Conservation (phyloP, 2,113 vertebrate genomes). For the Potamarius usumacintae region DNA sequence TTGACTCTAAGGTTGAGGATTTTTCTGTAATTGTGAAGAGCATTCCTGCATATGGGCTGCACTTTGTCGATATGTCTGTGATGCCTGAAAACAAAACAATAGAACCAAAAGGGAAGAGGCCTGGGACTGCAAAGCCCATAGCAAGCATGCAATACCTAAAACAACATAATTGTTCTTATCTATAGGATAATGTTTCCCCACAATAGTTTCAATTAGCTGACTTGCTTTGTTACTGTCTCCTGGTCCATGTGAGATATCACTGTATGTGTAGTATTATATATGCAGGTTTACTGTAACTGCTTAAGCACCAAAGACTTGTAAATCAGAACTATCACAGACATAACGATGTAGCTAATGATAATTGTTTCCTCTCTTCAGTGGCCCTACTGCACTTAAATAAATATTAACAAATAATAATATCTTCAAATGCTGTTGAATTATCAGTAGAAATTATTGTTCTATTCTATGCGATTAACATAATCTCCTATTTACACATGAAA, state of each 20-base stretch:
- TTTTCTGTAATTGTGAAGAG: conserved; percentile 59
- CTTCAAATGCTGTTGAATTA: conserved; percentile 5
- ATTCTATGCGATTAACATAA: conserved; percentile 56
- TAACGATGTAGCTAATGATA: conserved; percentile 24
- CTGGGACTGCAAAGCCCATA: conserved; percentile 28
- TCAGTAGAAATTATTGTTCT: conserved; percentile 21
- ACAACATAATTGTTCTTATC: conserved; percentile 37
- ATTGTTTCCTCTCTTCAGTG: conserved; percentile 26
- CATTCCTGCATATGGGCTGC: conserved; percentile 50
- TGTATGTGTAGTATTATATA: conserved; percentile 23
- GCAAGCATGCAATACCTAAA: conserved; percentile 36
- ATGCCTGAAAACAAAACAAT: conserved; percentile 40
- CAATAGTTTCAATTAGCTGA: conserved; percentile 31
- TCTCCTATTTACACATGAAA: conserved; percentile 63
- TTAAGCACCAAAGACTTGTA: background rate
- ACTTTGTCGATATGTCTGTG: conserved; percentile 63
- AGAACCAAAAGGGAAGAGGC: conserved; percentile 20
- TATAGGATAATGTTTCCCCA: conserved; percentile 18
- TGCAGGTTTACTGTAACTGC: conserved; percentile 25
- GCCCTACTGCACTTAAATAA: background rate
- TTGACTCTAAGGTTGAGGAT: conserved; percentile 55
- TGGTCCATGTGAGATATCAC: background rate
- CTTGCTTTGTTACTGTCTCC: conserved; percentile 25
- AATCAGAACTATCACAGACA: conserved; percentile 20
- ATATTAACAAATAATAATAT: background rate